phyloP scores from a whole-genome alignment of 2,888 invertebrate genomes.

The Nomada ruficornis region DNA sequence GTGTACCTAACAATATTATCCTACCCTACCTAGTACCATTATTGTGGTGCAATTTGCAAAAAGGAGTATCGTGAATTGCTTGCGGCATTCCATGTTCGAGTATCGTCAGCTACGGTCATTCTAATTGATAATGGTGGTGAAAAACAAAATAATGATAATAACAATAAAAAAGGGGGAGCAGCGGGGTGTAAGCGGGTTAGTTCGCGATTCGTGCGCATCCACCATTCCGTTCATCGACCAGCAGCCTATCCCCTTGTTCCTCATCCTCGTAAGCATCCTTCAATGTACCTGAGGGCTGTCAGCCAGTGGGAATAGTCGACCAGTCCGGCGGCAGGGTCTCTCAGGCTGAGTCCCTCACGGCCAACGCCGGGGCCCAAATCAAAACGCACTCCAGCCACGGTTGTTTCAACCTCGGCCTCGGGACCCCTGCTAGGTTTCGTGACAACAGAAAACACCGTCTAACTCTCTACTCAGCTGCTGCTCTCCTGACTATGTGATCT shows the following conservation, averaged over 20 bases:
- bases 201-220: slow-evolving; percentile 68
- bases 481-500: background rate
- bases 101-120: slow-evolving; percentile 20
- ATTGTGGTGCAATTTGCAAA: slow-evolving; percentile 42
- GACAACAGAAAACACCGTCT: slow-evolving; percentile 73
- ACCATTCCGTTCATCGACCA: slow-evolving; percentile 55
- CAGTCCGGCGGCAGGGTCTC: slow-evolving; percentile 86
- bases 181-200: slow-evolving; percentile 73
- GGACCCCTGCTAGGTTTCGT: slow-evolving; percentile 80
- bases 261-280: slow-evolving; percentile 77
- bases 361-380: slow-evolving; percentile 85
- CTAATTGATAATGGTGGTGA: background rate
- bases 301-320: slow-evolving; percentile 87
- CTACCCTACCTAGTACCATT: background rate
- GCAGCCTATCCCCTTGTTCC: slow-evolving; percentile 56
- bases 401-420: slow-evolving; percentile 83
- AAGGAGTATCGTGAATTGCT: slow-evolving; percentile 36
- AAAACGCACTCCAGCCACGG: slow-evolving; percentile 83
- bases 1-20: no score
- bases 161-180: slow-evolving; percentile 18
- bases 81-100: slow-evolving; percentile 18
- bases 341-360: slow-evolving; percentile 86
- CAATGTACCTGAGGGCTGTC: slow-evolving; percentile 85
- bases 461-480: slow-evolving; percentile 60
- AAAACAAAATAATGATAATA: background rate